A percentile compares a stretch with the other conserved stretches of the same genome.
phyloP scores from a whole-genome alignment of 2,888 invertebrate genomes.

The Pheosia gnoma region DNA sequence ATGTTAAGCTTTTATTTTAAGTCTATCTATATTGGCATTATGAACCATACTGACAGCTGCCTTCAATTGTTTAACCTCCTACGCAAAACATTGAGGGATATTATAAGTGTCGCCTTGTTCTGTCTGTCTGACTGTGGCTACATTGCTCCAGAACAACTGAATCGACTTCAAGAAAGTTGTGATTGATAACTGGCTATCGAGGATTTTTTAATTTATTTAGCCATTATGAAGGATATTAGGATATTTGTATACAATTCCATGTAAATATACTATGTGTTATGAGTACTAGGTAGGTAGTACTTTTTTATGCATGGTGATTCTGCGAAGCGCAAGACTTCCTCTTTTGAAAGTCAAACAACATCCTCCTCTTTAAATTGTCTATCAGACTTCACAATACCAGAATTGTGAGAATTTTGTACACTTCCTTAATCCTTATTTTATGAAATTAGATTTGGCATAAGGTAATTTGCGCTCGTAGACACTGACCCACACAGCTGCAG shows the following conservation, averaged over 20 bases:
- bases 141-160: no score
- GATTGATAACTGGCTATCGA: no score
- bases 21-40: neutral
- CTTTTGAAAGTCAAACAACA: neutral
- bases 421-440: no score
- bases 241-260: neutral
- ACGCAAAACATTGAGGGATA: neutral
- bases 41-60: neutral
- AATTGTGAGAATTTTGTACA: no score
- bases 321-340: slow-evolving; percentile 2
- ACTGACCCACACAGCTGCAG: no score
- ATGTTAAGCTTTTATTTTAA: neutral
- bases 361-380: neutral
- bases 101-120: neutral
- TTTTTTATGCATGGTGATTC: neutral
- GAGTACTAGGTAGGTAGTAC: neutral
- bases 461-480: no score
- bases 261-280: neutral
- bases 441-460: no score
- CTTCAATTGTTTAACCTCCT: neutral
- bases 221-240: neutral
- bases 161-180: no score
- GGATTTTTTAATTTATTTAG: neutral
- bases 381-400: neutral
- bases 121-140: no score